Percentiles rank a stretch among this genome's conserved stretches.
Conservation (phyloP, 2,888 invertebrate species). For the Meteorus cinctellus region DNA sequence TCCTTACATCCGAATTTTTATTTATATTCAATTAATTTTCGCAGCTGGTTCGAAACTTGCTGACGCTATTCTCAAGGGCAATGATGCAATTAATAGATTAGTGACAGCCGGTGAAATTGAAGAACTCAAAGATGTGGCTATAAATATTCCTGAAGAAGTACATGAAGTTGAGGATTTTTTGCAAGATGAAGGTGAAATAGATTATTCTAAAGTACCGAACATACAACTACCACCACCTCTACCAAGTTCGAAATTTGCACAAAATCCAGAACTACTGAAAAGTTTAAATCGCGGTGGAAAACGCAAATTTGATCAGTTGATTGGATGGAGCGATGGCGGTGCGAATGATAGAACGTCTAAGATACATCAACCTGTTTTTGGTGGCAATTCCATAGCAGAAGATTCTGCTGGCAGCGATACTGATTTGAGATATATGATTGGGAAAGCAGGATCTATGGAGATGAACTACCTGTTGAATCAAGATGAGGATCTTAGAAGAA, state of each 20-base stretch:
- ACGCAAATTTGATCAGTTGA: conserved; percentile 70
- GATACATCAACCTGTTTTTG: conserved; percentile 67
- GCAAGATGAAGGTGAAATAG: conserved; percentile 74
- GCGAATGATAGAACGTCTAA: conserved; percentile 61
- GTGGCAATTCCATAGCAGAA: conserved; percentile 60
- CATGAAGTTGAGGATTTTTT: conserved; percentile 73
- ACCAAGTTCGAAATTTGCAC: conserved; percentile 72
- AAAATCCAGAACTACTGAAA: conserved; percentile 69
- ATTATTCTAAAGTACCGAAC: conserved; percentile 68
- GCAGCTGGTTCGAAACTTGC: conserved; percentile 84
- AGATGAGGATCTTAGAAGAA: conserved; percentile 63
- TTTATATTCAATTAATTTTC: conserved; percentile 49
- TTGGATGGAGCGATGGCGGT: conserved; percentile 67
- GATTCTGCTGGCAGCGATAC: conserved; percentile 65
- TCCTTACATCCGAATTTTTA: conserved; percentile 25
- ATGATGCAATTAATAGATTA: conserved; percentile 84
- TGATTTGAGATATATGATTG: conserved; percentile 61
- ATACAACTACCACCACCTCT: conserved; percentile 70
- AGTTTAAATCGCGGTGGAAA: conserved; percentile 69
- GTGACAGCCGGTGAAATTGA: conserved; percentile 88
- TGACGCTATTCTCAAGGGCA: conserved; percentile 85
- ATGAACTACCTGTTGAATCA: conserved; percentile 46
- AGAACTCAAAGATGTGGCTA: conserved; percentile 85
- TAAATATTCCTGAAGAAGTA: conserved; percentile 77
- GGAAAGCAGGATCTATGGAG: conserved; percentile 54